A percentile compares a stretch with the other conserved stretches of the same genome.
phyloP scores from a whole-genome alignment of 2,888 invertebrate species.

The Agrotis clavis region DNA sequence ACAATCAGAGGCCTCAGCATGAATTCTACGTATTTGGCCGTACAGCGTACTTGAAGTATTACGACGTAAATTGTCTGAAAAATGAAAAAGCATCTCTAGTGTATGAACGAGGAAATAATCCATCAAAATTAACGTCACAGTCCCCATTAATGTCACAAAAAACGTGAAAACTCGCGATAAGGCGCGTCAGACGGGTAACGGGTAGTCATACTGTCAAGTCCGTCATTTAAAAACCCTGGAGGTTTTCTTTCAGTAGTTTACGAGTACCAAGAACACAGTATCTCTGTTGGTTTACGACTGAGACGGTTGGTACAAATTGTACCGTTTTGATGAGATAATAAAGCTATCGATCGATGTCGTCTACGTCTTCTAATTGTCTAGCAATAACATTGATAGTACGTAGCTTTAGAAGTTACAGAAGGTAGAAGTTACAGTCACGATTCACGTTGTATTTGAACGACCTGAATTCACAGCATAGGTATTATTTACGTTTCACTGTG shows the following conservation, averaged over 20 bases:
- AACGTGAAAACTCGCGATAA: too few species aligned
- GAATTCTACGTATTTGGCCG: too few species aligned
- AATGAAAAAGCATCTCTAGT: too few species aligned
- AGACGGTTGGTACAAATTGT: slow-evolving; percentile 9
- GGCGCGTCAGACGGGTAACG: not conserved
- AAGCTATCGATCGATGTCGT: slow-evolving; percentile 5
- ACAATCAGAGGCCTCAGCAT: too few species aligned
- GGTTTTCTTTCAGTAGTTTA: slow-evolving; percentile 5
- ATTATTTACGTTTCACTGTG: not conserved
- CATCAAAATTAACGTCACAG: too few species aligned
- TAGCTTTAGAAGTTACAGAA: too few species aligned
- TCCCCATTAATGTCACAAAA: too few species aligned
- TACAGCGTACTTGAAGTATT: too few species aligned
- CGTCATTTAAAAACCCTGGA: not conserved
- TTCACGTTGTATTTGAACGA: not conserved
- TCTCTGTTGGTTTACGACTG: slow-evolving; percentile 5
- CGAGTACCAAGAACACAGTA: not conserved
- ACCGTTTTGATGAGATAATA: slow-evolving; percentile 9
- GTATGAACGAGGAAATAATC: too few species aligned
- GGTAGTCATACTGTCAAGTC: not conserved
- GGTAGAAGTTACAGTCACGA: not conserved
- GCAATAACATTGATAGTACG: slow-evolving; percentile 4
- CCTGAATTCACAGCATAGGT: not conserved
- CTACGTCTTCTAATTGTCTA: not conserved
- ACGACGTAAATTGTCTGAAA: too few species aligned